Evolutionary conservation across 2,888 invertebrate genomes (phyloP).

Genomic region (Cepaea hortensis): DNA sequence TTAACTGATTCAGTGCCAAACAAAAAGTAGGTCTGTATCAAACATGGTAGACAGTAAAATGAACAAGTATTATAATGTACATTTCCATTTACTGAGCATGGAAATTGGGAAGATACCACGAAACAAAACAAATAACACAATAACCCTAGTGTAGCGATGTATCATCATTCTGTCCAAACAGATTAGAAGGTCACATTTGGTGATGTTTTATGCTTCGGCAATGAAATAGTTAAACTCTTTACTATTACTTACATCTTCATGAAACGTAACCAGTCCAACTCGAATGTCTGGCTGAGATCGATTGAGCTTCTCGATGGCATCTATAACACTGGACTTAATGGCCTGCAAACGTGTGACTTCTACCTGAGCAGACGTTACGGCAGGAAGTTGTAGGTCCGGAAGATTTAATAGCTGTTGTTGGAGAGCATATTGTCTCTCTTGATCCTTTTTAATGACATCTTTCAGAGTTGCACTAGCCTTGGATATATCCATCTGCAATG

Average conservation of each 20-base stretch:
- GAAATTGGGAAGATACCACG: too few relatives aligned
- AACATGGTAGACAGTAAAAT: too few relatives aligned
- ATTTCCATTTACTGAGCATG: too few relatives aligned
- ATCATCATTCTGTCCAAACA: too few relatives aligned
- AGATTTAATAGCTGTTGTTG: background rate
- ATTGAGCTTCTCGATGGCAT: background rate
- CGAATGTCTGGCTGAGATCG: background rate
- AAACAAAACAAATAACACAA: too few relatives aligned
- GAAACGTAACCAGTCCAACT: constrained; percentile 30
- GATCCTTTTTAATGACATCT: background rate
- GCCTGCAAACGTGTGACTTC: constrained; percentile 29
- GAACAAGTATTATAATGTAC: too few relatives aligned
- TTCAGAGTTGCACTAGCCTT: background rate
- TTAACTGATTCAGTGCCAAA: background rate
- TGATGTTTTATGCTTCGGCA: too few relatives aligned
- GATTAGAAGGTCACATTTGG: too few relatives aligned
- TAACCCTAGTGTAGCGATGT: too few relatives aligned
- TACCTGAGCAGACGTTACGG: background rate
- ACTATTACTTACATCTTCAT: constrained; percentile 25
- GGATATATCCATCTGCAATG: background rate
- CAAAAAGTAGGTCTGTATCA: too few relatives aligned
- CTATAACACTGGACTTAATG: constrained; percentile 12
- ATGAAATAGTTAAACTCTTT: background rate
- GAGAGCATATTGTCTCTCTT: too few relatives aligned
- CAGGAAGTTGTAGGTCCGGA: background rate